Evolutionary conservation across 2,888 invertebrate species (phyloP).

Genomic region (Heliconius ethilla): DNA sequence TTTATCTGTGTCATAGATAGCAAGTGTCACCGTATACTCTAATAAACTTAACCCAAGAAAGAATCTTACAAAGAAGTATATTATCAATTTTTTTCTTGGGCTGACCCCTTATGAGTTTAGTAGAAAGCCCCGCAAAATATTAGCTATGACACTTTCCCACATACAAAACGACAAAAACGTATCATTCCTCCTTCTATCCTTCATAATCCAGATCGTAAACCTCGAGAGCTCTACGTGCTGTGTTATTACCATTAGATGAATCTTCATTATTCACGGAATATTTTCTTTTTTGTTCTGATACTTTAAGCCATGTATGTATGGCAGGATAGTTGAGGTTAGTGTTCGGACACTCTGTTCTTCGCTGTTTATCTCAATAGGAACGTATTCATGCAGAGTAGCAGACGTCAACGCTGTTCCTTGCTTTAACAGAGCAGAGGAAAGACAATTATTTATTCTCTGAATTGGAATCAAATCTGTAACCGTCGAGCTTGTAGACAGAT

Average conservation of each 20-base stretch:
- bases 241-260: slow-evolving; percentile 29
- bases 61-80: slow-evolving; percentile 4
- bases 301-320: too few relatives aligned
- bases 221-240: slow-evolving; percentile 37
- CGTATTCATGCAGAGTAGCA: too few relatives aligned
- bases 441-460: background rate
- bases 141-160: slow-evolving; percentile 24
- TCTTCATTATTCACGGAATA: slow-evolving; percentile 16
- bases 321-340: background rate
- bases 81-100: slow-evolving; percentile 9
- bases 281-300: background rate
- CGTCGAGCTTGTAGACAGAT: background rate
- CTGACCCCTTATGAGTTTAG: slow-evolving; percentile 15
- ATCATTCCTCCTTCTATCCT: slow-evolving; percentile 33
- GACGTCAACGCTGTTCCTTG: background rate
- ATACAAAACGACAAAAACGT: slow-evolving; percentile 20
- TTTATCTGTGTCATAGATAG: background rate
- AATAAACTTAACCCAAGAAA: slow-evolving; percentile 16
- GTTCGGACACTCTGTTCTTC: background rate
- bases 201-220: slow-evolving; percentile 43
- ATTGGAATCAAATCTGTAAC: background rate
- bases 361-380: background rate
- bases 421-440: background rate
- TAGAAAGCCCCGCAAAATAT: slow-evolving; percentile 13
- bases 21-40: background rate